Evolutionary conservation across 2,888 invertebrate genomes (phyloP).

Genomic region (Mechanitis mazaeus): DNA sequence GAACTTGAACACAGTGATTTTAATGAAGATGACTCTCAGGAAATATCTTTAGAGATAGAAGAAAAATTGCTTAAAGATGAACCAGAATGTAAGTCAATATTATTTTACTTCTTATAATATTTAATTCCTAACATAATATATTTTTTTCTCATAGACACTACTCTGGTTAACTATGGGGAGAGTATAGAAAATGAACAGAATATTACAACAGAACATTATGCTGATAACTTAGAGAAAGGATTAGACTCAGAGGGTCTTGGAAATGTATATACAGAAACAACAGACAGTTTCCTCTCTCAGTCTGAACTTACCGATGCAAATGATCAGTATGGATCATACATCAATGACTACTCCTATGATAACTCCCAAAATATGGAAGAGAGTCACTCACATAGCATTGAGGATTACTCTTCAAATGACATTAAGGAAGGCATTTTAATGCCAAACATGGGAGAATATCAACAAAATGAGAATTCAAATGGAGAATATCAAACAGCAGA

Average conservation of each 20-base stretch:
- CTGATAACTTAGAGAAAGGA: conserved; percentile 57
- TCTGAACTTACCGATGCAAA: conserved; percentile 49
- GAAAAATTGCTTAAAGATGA: conserved; percentile 70
- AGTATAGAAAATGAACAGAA: conserved; percentile 47
- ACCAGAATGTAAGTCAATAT: conserved; percentile 58
- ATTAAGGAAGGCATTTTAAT: conserved; percentile 41
- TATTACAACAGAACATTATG: conserved; percentile 48
- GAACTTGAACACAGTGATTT: conserved; percentile 72
- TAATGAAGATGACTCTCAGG: conserved; percentile 68
- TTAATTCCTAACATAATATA: background rate
- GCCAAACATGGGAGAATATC: conserved; percentile 50
- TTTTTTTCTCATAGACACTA: conserved; percentile 49
- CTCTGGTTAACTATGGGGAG: conserved; percentile 65
- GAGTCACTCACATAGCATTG: conserved; percentile 37
- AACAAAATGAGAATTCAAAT: conserved; percentile 47
- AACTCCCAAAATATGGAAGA: conserved; percentile 44
- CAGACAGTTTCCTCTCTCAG: conserved; percentile 51
- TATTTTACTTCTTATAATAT: background rate
- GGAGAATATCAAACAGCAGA: conserved; percentile 60
- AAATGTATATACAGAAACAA: conserved; percentile 61
- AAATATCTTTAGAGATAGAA: conserved; percentile 69
- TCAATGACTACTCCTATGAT: conserved; percentile 63
- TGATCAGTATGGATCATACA: conserved; percentile 61
- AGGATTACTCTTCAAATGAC: conserved; percentile 37
- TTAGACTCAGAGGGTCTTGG: conserved; percentile 64